Conservation (phyloP, 2,888 invertebrate species). For the Drosophila rellima region DNA sequence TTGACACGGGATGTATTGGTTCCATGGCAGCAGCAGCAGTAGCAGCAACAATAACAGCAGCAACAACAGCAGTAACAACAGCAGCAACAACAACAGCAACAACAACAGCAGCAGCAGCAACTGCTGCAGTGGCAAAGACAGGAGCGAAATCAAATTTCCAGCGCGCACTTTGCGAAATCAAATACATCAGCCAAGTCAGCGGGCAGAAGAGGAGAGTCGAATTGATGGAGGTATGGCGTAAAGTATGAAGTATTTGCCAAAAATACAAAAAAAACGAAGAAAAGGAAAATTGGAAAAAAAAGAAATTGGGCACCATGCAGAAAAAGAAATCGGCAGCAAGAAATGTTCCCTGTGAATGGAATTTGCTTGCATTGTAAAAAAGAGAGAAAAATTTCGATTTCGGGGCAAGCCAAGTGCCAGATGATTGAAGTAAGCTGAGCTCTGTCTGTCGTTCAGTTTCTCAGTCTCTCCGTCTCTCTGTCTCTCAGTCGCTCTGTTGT, state of each 20-base stretch:
- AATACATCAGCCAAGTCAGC: conserved; percentile 62
- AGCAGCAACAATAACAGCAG: conserved; percentile 22
- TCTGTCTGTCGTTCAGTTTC: conserved; percentile 16
- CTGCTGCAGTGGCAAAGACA: conserved; percentile 39
- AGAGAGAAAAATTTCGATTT: conserved; percentile 51
- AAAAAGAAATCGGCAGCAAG: conserved; percentile 42
- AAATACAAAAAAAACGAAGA: conserved; percentile 55
- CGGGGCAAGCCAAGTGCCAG: conserved; percentile 61
- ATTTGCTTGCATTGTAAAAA: conserved; percentile 76
- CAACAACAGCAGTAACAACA: conserved; percentile 28
- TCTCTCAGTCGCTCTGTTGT: conserved; percentile 4
- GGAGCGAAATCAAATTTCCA: conserved; percentile 75
- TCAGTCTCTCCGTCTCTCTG: conserved; percentile 20
- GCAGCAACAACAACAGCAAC: conserved; percentile 25
- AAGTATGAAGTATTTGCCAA: conserved; percentile 79
- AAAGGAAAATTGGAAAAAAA: conserved; percentile 12
- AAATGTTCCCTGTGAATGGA: conserved; percentile 61
- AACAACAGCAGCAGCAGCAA: conserved; percentile 24
- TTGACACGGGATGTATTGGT: conserved; percentile 63
- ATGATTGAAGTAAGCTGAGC: conserved; percentile 63
- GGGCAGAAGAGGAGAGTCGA: not conserved
- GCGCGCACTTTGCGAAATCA: conserved; percentile 79
- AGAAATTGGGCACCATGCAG: conserved; percentile 68
- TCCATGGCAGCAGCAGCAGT: conserved; percentile 32
- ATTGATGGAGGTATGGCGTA: conserved; percentile 19